phyloP scores from a whole-genome alignment of 2,888 invertebrate species.

The Clitarchus hookeri region DNA sequence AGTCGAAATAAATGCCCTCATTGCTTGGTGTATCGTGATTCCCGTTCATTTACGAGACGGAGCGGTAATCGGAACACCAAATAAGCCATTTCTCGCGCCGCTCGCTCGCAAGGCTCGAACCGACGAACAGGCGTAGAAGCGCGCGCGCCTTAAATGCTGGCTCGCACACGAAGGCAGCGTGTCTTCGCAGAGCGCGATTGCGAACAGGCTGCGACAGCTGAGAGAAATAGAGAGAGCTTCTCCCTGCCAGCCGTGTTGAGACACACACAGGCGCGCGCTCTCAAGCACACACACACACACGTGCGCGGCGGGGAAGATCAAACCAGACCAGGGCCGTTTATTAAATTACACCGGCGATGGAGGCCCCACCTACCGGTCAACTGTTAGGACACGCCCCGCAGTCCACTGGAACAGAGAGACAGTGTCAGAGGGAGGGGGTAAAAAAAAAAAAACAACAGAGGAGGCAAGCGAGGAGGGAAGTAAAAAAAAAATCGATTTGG shows the following conservation, averaged over 20 bases:
- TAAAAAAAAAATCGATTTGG: constrained; percentile 21
- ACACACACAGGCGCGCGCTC: background rate
- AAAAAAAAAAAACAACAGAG: constrained; percentile 18
- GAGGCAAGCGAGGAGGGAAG: background rate
- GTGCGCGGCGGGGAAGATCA: background rate
- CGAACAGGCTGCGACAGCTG: background rate
- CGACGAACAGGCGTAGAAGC: too few species aligned
- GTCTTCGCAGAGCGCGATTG: background rate
- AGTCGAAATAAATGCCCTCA: too few species aligned
- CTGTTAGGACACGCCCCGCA: constrained; percentile 23
- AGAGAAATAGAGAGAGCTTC: background rate
- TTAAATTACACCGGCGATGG: constrained; percentile 33
- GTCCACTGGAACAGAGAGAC: background rate
- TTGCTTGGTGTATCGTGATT: too few species aligned
- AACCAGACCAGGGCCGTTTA: constrained; percentile 29
- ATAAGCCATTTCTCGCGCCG: too few species aligned
- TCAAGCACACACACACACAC: background rate
- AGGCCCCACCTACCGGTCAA: constrained; percentile 32
- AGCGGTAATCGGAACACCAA: too few species aligned
- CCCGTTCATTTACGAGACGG: too few species aligned
- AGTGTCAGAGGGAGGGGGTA: background rate
- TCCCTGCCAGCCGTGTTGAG: background rate
- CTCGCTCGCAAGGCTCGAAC: too few species aligned
- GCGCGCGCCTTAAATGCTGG: too few species aligned
- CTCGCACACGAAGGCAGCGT: too few species aligned